Evolutionary conservation across 1,140 invertebrate species (phyloP).

Genomic region (Zaprionus gabonicus): DNA sequence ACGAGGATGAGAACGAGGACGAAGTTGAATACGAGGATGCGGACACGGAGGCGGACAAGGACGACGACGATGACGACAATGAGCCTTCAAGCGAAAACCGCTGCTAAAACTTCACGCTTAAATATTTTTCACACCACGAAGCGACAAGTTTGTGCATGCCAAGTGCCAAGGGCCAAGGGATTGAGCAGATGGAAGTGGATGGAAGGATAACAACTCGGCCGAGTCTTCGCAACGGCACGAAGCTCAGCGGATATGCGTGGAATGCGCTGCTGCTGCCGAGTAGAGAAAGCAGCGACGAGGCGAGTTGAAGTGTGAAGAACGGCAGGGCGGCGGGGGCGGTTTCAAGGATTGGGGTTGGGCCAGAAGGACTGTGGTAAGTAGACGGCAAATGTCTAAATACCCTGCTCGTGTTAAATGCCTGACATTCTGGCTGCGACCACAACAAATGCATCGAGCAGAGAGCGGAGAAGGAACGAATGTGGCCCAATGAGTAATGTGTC

Average conservation of each 20-base stretch:
- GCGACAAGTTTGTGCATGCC: conserved; percentile 73
- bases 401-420: conserved; percentile 78
- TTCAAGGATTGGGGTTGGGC: conserved; percentile 2
- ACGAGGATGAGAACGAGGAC: conserved; percentile 13
- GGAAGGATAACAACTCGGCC: conserved; percentile 41
- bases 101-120: conserved; percentile 83
- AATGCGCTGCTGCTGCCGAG: conserved; percentile 49
- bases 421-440: conserved; percentile 68
- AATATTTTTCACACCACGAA: conserved; percentile 82
- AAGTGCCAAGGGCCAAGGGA: conserved; percentile 11
- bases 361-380: conserved; percentile 55
- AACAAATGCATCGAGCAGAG: conserved; percentile 30
- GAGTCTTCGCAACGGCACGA: conserved; percentile 55
- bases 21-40: background rate
- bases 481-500: too few relatives aligned
- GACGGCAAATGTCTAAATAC: conserved; percentile 80
- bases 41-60: background rate
- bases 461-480: background rate
- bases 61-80: conserved; percentile 62
- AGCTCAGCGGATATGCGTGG: conserved; percentile 65
- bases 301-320: background rate
- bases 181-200: conserved; percentile 3
- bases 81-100: conserved; percentile 81
- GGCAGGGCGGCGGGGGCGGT: background rate
- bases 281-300: background rate